phyloP scores from a whole-genome alignment of 2,797 vertebrate species.

The Malurus leucopterus region DNA sequence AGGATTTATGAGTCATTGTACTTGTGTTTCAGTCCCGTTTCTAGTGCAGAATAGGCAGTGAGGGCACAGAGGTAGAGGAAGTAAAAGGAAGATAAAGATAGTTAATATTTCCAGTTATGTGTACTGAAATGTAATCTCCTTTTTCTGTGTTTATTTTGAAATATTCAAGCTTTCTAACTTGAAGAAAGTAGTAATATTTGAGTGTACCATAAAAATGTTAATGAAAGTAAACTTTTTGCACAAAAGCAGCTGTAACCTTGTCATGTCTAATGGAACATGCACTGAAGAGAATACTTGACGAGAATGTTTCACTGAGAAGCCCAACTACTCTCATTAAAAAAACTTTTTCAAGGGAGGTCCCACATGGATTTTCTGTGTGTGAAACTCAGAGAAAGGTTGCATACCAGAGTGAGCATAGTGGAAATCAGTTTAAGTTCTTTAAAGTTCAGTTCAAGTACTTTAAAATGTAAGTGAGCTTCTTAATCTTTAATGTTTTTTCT shows the following conservation, averaged over 20 bases:
- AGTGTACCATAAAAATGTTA: background rate
- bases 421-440: background rate
- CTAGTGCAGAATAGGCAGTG: background rate
- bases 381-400: background rate
- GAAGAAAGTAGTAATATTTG: background rate
- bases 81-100: background rate
- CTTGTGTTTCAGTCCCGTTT: background rate
- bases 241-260: background rate
- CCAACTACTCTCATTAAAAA: too few species aligned
- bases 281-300: background rate
- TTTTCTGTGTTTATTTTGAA: background rate
- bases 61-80: background rate
- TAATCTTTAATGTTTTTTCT: background rate
- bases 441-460: too few species aligned
- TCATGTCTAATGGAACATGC: background rate
- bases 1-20: background rate
- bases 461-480: background rate
- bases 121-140: background rate
- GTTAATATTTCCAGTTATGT: background rate
- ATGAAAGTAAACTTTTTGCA: background rate
- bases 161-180: background rate
- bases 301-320: background rate
- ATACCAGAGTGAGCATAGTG: rapidly evolving
- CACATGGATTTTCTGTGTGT: background rate
- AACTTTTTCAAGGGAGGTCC: background rate